phyloP scores from a whole-genome alignment of 2,113 vertebrate genomes.

The Manacus vitellinus region DNA sequence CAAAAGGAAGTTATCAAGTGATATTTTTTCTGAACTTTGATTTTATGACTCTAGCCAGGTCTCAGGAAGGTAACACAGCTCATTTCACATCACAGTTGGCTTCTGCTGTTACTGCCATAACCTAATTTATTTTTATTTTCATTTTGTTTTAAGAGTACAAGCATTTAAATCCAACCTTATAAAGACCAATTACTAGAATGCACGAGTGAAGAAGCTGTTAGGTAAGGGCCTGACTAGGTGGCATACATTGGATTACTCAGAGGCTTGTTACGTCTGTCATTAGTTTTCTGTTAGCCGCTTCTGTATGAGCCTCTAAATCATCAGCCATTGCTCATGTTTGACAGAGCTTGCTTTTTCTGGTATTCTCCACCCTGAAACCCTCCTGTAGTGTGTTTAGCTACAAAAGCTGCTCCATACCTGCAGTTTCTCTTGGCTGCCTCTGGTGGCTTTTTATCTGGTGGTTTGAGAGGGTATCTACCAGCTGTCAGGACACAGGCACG shows the following conservation, averaged over 20 bases:
- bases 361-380: not conserved
- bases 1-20: not conserved
- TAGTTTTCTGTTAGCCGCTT: not conserved
- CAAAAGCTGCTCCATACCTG: not conserved
- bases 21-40: not conserved
- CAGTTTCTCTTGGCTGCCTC: not conserved
- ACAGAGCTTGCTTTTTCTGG: not conserved
- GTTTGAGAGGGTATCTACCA: not conserved
- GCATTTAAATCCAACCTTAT: not conserved
- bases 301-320: not conserved
- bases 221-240: not conserved
- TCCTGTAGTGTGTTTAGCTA: not conserved
- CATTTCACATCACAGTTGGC: not conserved
- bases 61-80: not conserved
- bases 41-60: not conserved
- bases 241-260: not conserved
- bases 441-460: not conserved
- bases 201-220: not conserved
- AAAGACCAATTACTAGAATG: not conserved
- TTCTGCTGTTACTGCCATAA: not conserved
- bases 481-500: not conserved
- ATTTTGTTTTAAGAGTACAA: not conserved
- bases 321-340: rapidly evolving
- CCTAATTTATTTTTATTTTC: not conserved
- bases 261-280: not conserved